Conservation (phyloP, 2,113 vertebrate genomes). For the Malurus melanocephalus region DNA sequence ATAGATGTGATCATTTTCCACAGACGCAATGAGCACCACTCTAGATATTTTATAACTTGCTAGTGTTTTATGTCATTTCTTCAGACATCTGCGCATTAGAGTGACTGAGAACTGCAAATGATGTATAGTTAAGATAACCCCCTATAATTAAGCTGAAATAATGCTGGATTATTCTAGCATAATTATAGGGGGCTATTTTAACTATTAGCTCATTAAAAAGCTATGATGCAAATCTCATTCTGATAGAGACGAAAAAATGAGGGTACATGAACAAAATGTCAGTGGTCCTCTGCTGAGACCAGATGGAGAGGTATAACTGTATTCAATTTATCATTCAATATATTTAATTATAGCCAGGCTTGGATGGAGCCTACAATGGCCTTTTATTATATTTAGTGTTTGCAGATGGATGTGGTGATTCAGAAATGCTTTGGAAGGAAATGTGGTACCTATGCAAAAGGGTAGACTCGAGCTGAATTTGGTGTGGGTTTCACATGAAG, state of each 20-base stretch:
- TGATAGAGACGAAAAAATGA: conserved; percentile 26
- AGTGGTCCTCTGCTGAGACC: conserved; percentile 36
- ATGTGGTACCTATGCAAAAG: neutral
- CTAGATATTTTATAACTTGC: conserved; percentile 67
- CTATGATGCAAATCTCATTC: conserved; percentile 63
- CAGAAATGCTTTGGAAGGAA: neutral
- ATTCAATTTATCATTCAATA: conserved; percentile 41
- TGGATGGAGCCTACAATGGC: conserved; percentile 19
- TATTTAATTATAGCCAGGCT: conserved; percentile 50
- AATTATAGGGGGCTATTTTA: conserved; percentile 70
- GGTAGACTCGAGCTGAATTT: neutral
- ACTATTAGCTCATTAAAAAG: conserved; percentile 72
- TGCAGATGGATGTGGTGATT: conserved; percentile 6
- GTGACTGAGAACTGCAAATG: conserved; percentile 66
- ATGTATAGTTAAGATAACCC: conserved; percentile 64
- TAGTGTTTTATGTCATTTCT: conserved; percentile 61
- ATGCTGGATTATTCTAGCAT: conserved; percentile 64
- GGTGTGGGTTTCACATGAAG: neutral
- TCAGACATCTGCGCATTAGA: conserved; percentile 68
- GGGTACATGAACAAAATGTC: conserved; percentile 37
- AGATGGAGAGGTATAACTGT: conserved; percentile 57
- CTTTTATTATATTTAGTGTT: conserved; percentile 24
- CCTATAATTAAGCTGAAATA: conserved; percentile 69
- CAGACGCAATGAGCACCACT: conserved; percentile 46
- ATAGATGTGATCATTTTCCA: conserved; percentile 65